Evolutionary conservation across 2,888 invertebrate genomes (phyloP).

Genomic region (Trissoscelio sp.): DNA sequence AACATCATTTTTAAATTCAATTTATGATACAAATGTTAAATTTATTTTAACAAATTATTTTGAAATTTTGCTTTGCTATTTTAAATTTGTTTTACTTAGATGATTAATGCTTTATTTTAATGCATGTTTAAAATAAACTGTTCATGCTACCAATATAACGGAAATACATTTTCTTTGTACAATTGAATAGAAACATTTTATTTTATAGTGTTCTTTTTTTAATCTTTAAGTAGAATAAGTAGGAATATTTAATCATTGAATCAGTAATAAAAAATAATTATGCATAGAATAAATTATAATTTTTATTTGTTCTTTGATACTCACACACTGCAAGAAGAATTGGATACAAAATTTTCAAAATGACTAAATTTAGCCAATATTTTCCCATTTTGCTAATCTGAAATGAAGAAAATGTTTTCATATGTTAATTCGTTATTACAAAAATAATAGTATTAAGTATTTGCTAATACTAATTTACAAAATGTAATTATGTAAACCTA

Average conservation of each 20-base stretch:
- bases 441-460: slow-evolving; percentile 3
- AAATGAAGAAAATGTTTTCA: slow-evolving; percentile 6
- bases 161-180: background rate
- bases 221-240: background rate
- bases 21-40: slow-evolving; percentile 10
- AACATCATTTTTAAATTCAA: slow-evolving; percentile 1
- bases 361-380: slow-evolving; percentile 83
- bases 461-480: background rate
- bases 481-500: background rate
- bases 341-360: slow-evolving; percentile 85
- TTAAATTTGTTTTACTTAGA: slow-evolving; percentile 7
- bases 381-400: slow-evolving; percentile 81
- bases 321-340: slow-evolving; percentile 85
- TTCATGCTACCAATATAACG: background rate
- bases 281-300: too few relatives aligned
- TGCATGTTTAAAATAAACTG: background rate
- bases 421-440: slow-evolving; percentile 5
- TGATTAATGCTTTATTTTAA: background rate
- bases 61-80: background rate
- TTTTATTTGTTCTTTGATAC: slow-evolving; percentile 72
- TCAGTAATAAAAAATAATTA: too few relatives aligned
- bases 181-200: background rate
- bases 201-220: too few relatives aligned
- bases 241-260: background rate
- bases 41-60: background rate